A percentile compares a stretch with the other conserved stretches of the same genome.
Conservation (phyloP, 2,888 invertebrate species). For the Gortyna flavago region DNA sequence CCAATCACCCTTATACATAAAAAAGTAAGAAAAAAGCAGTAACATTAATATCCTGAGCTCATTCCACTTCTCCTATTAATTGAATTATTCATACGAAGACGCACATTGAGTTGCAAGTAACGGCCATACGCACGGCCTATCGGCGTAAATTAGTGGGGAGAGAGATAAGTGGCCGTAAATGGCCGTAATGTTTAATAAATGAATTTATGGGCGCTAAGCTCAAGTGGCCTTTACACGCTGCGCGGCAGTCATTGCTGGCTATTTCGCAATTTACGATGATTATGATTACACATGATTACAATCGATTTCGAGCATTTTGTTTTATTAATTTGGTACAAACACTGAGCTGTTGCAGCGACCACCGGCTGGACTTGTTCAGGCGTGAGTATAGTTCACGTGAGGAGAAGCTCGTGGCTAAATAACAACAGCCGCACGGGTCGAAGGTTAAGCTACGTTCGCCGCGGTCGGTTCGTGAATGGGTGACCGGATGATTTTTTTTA, state of each 20-base stretch:
- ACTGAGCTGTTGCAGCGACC: not conserved
- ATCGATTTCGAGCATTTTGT: constrained; percentile 4
- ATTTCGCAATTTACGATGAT: constrained; percentile 21
- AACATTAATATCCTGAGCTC: constrained; percentile 57
- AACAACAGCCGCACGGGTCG: not conserved
- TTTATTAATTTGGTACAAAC: constrained; percentile 1
- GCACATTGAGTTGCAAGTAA: constrained; percentile 73
- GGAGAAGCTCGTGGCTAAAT: not conserved
- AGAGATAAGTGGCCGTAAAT: constrained; percentile 59
- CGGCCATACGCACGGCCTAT: constrained; percentile 63
- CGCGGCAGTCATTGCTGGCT: constrained; percentile 20
- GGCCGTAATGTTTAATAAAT: constrained; percentile 62
- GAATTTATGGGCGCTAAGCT: constrained; percentile 46
- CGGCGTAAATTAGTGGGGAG: constrained; percentile 53
- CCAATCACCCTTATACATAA: not conserved
- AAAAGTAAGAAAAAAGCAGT: constrained; percentile 63
- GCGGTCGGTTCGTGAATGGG: not conserved
- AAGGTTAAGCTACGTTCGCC: not conserved
- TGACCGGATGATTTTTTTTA: no score
- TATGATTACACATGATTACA: constrained; percentile 28
- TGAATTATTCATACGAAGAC: constrained; percentile 76
- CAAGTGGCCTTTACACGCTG: constrained; percentile 40
- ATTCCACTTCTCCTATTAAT: constrained; percentile 61
- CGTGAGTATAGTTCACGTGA: not conserved
- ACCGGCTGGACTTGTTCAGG: not conserved